Evolutionary conservation across 1,140 invertebrate species (phyloP).

Genomic region (Odontomachus brunneus): DNA sequence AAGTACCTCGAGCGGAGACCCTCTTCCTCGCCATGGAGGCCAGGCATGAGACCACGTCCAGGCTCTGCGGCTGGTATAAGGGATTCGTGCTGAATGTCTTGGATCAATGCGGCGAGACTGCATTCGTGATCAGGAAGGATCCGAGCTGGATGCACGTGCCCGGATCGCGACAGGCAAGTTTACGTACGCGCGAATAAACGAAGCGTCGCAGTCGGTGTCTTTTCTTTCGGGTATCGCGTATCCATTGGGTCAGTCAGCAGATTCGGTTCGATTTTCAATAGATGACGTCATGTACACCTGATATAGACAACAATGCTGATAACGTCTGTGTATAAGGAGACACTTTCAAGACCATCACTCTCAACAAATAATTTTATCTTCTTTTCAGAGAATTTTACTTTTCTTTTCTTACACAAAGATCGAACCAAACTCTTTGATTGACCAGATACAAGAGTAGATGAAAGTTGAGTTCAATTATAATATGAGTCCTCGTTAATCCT

Average conservation of each 20-base stretch:
- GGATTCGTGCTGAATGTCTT: conserved; percentile 71
- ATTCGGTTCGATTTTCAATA: too few relatives aligned
- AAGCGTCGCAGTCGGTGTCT: neutral
- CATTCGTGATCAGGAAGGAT: conserved; percentile 74
- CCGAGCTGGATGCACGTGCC: conserved; percentile 69
- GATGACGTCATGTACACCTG: too few relatives aligned
- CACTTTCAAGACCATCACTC: neutral
- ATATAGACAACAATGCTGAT: too few relatives aligned
- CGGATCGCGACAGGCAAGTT: conserved; percentile 71
- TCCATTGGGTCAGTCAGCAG: too few relatives aligned
- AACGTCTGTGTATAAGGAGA: too few relatives aligned
- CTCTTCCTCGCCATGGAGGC: conserved; percentile 76
- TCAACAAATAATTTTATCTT: neutral
- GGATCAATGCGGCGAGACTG: conserved; percentile 74
- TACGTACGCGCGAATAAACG: neutral
- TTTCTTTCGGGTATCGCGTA: neutral
- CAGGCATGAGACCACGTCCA: conserved; percentile 8
- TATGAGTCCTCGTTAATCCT: too few relatives aligned
- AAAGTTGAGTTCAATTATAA: too few relatives aligned
- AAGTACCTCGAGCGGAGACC: conserved; percentile 76
- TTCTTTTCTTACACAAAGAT: too few relatives aligned
- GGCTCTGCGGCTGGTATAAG: conserved; percentile 26
- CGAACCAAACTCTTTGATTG: too few relatives aligned
- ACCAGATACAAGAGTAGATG: too few relatives aligned
- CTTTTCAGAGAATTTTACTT: too few relatives aligned